Evolutionary conservation across 1,140 invertebrate species (phyloP).

Genomic region (Drosophila nigromelanica): DNA sequence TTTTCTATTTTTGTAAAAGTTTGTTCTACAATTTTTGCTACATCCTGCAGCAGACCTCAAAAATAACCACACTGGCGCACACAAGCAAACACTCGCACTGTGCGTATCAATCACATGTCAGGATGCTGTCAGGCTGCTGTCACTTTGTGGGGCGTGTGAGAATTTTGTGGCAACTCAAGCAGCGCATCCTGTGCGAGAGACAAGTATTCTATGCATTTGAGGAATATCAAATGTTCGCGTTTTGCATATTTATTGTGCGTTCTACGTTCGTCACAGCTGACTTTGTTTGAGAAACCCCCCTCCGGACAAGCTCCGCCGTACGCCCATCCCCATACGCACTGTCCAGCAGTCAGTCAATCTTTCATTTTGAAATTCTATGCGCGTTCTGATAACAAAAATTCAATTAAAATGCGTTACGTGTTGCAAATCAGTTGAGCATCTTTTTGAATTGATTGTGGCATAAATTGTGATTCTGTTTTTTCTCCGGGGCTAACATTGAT

Average conservation of each 20-base stretch:
- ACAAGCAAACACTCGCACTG: conserved; percentile 49
- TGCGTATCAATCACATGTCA: conserved; percentile 79
- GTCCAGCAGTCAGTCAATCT: conserved; percentile 29
- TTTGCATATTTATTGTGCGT: conserved; percentile 75
- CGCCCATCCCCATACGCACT: neutral
- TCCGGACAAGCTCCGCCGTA: neutral
- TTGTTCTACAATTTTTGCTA: conserved; percentile 11
- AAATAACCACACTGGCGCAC: conserved; percentile 5
- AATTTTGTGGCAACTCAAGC: conserved; percentile 43
- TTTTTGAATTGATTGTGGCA: conserved; percentile 65
- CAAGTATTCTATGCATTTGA: conserved; percentile 31
- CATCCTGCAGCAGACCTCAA: conserved; percentile 27
- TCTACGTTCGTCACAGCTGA: conserved; percentile 26
- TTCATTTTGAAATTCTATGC: conserved; percentile 57
- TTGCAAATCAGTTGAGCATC: conserved; percentile 67
- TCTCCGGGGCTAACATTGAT: conserved; percentile 9
- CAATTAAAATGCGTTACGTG: conserved; percentile 74
- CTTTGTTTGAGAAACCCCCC: neutral
- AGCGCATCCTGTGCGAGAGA: conserved; percentile 5
- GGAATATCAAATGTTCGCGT: conserved; percentile 71
- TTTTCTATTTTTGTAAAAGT: neutral
- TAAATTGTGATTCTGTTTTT: conserved; percentile 51
- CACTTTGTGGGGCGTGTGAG: conserved; percentile 64
- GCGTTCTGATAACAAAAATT: conserved; percentile 63
- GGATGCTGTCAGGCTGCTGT: conserved; percentile 66